Evolutionary conservation across 2,888 invertebrate genomes (phyloP).

Genomic region (Tetanocera ferruginea): DNA sequence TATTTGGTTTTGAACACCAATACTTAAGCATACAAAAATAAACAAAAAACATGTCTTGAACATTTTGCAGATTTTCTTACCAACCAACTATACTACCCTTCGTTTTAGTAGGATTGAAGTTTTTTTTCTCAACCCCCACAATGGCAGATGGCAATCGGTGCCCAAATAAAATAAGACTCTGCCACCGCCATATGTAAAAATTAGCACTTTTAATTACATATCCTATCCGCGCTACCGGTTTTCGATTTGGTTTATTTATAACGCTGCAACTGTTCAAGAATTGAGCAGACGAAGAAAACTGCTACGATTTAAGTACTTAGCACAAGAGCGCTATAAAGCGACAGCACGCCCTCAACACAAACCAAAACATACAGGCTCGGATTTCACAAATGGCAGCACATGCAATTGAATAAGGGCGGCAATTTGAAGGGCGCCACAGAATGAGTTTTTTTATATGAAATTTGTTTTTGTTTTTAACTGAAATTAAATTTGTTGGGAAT

Average conservation of each 20-base stretch:
- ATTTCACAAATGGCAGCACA: not conserved
- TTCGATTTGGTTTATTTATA: not conserved
- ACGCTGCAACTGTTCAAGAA: not conserved
- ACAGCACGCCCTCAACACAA: not conserved
- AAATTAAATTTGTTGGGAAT: no score
- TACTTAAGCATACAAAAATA: no score
- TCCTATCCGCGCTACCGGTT: constrained; percentile 6
- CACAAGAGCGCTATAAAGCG: not conserved
- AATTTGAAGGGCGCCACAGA: not conserved
- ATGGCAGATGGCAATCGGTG: no score
- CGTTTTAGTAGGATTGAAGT: no score
- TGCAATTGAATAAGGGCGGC: not conserved
- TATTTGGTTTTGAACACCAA: no score
- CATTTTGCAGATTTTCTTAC: no score
- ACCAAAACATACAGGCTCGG: not conserved
- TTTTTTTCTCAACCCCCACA: not conserved
- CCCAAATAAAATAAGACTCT: no score
- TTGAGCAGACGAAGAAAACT: not conserved
- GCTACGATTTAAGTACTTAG: not conserved
- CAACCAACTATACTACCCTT: no score
- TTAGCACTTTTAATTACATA: constrained; percentile 18
- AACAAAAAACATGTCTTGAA: no score
- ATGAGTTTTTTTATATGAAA: no score
- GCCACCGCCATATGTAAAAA: constrained; percentile 9
- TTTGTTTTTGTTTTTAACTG: no score